Base-by-base conservation (phyloP, 2,113 vertebrate genomes). In the Sitta europaea region DNA sequence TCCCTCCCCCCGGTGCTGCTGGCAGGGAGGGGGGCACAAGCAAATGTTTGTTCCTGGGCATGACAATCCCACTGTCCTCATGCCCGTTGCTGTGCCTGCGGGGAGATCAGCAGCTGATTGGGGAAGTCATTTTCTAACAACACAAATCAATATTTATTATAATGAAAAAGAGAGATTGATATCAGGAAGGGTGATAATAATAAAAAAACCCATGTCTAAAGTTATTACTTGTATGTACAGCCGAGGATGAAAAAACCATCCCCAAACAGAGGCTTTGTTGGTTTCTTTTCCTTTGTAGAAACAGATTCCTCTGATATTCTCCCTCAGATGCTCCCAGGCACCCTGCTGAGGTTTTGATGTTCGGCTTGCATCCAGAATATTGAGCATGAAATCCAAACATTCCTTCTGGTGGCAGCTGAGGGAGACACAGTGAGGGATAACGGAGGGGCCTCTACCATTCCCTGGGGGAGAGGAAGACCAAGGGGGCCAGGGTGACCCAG, bases 291-390 rank as follows among this genome's bases (percentile, higher is more conserved):
- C 93, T 81, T 94, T 86, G 80, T 93, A 90, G 83, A 92, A 95
- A 82, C 67, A 76, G 77, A 95, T 96, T 86, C 90, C 96, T 97
- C 82, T 66, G 47, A 96, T 94, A 93, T 66, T 72, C 90, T 84
- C 73, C 6, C 94, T 97, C 88, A 96, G 95, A 79, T 92, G 97
- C 88, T 92, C 83, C 74, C 93, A 74, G 92, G 96, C 89, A 95
- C 93, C 97, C 97, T 19, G 91, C 96, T 97, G 98, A 91, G 96
- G 94, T 97, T 97, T 97, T 96, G 96, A 97, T 97, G 97, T 96
- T 94, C 5, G 1, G 91, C 94, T 97, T 96, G 95, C 97, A 96
- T 96, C 77, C 92, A 50, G 96, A 97, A 97, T 97, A 97, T 96
- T 97, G 97, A 98, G 95, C 95, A 96, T 93, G 96, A 97, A 97